Base-by-base conservation (phyloP, 2,113 vertebrate genomes). In the Prietella phreatophila region DNA sequence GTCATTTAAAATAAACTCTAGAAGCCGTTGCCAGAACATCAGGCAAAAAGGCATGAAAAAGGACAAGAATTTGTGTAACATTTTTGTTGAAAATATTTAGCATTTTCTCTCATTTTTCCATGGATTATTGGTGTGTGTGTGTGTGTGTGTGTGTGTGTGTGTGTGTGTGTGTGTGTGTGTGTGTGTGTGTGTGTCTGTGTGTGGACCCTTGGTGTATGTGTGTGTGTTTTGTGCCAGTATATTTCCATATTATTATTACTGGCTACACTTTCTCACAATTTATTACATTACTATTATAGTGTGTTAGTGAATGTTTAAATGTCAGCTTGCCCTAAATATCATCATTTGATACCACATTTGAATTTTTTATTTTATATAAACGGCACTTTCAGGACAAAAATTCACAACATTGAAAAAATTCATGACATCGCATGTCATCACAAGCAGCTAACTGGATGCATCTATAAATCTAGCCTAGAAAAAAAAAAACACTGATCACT, bases 11-110 rank as follows among this genome's bases (percentile, higher is more conserved):
- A 50, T 47, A 50, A 47, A 73, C 36, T 39, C 36, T 39, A 0
- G 69, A 76, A 47, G 39, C 27, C 55, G n/a, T 5, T 27, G 0
- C 15, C 33, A 50, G 17, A 60, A 30, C 20, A 27, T 75, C 22
- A 60, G 47, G 7, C 20, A 20, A 76, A 78, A 85, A 85, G 42
- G 17, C 42, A 42, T 76, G 22, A 85, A 76, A 73, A 69, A 39
- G 33, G 20, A 60, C 55, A 82, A 82, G 15, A 61, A 27, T 42
- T 56, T 25, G 5, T 30, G 1, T 27, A 85, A 85, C 56, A 14
- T 56, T 56, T 58, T 69, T 42, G 30, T 30, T 47, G 1, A 5
- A 47, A 76, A 47, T 47, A 11, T 25, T 47, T 47, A 1, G 9
- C 71, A 42, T 75, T 75, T 42, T 22, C 36, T 73, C 36, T 22